Percentiles rank a stretch among this genome's conserved stretches.
Conservation (phyloP, 2,888 invertebrate species). For the Ypsolopha sequella region DNA sequence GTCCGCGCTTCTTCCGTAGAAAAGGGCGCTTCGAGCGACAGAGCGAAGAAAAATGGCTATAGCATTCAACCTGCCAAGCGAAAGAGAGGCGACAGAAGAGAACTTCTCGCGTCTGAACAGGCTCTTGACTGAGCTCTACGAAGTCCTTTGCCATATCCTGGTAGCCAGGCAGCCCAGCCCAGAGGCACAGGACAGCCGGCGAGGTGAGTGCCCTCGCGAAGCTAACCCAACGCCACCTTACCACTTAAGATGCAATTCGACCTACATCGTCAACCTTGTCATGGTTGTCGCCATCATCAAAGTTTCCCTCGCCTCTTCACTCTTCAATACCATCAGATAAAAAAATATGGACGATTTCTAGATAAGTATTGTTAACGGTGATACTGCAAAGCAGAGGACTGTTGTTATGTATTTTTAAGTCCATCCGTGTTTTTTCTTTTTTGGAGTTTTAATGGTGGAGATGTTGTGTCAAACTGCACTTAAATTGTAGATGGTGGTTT, state of each 20-base stretch:
- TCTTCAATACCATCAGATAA: conserved; percentile 69
- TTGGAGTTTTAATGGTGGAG: conserved; percentile 22
- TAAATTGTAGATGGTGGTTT: conserved; percentile 65
- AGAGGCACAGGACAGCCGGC: conserved; percentile 57
- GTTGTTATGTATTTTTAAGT: conserved; percentile 68
- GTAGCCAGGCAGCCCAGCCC: conserved; percentile 62
- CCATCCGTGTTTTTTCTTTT: conserved; percentile 41
- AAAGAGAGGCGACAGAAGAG: conserved; percentile 68
- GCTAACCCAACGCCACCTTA: conserved; percentile 60
- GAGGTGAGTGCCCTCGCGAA: conserved; percentile 68
- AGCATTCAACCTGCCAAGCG: conserved; percentile 69
- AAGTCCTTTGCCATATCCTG: conserved; percentile 68
- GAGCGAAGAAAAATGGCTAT: conserved; percentile 59
- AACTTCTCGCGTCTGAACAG: conserved; percentile 70
- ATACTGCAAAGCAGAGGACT: conserved; percentile 67
- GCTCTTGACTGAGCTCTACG: conserved; percentile 67
- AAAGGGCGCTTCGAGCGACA: conserved; percentile 44
- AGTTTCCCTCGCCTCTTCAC: conserved; percentile 62
- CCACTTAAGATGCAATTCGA: conserved; percentile 71
- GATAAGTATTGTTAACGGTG: conserved; percentile 64
- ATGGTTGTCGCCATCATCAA: conserved; percentile 67
- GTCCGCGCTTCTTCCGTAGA: conserved; percentile 60
- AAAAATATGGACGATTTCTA: conserved; percentile 22
- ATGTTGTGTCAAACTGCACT: conserved; percentile 70
- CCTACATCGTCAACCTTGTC: conserved; percentile 67